These are phyloP conservation scores for Rallus crepitans DNA, from an alignment of 2,797 vertebrate species.

Conservation along the genomic window DNA sequence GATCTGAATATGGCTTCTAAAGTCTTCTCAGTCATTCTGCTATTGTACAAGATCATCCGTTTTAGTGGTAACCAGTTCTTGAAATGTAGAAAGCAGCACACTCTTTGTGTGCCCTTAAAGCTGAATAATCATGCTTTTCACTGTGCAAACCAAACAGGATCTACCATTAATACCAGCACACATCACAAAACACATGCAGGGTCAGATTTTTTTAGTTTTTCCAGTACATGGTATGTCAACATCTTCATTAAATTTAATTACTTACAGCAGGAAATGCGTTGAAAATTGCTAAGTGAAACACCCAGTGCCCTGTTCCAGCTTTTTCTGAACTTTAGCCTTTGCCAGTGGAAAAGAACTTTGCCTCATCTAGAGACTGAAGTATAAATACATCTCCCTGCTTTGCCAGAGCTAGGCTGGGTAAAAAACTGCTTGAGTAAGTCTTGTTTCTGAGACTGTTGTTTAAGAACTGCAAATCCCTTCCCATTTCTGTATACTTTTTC, in stretches of 20 bases:
- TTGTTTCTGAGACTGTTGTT: neutral
- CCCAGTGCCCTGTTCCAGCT: neutral
- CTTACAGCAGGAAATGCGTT: neutral
- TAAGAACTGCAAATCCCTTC: slow-evolving; percentile 6
- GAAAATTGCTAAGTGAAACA: slow-evolving; percentile 23
- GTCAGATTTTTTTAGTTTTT: slow-evolving; percentile 33
- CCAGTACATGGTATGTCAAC: neutral
- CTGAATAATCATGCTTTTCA: slow-evolving; percentile 2
- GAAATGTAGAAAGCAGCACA: neutral
- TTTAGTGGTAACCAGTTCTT: neutral
- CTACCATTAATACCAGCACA: slow-evolving; percentile 18
- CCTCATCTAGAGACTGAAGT: slow-evolving; percentile 8
- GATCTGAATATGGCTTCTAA: neutral
- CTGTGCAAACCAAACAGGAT: slow-evolving; percentile 32
- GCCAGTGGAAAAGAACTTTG: slow-evolving; percentile 28
- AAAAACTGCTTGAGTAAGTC: neutral
- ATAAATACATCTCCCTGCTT: slow-evolving; percentile 34
- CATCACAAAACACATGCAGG: neutral
- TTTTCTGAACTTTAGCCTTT: slow-evolving; percentile 42
- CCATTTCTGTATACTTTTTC: neutral
- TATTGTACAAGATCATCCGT: neutral
- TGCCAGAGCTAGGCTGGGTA: neutral
- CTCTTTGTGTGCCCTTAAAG: neutral
- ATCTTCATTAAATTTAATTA: slow-evolving; percentile 41
- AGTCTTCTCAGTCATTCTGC: neutral